Conservation (phyloP, 2,113 vertebrate genomes). For the Marmota flaviventris region DNA sequence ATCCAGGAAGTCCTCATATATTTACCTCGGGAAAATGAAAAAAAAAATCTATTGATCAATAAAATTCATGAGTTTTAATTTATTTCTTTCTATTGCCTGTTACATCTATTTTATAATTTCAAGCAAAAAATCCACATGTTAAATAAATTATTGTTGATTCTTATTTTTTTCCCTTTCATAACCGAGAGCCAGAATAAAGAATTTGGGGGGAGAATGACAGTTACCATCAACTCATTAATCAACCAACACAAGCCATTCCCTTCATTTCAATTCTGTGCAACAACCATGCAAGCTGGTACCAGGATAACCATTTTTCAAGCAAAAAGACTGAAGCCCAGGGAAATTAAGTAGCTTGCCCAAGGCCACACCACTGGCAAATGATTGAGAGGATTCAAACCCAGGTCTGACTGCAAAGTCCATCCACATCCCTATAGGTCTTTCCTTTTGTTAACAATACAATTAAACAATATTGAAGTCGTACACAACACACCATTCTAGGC, state of each 20-base stretch:
- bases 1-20: background rate
- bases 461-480: background rate
- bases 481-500: background rate
- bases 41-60: background rate
- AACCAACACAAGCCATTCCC: background rate
- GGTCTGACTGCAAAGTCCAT: background rate
- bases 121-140: background rate
- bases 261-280: background rate
- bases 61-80: background rate
- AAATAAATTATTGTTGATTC: background rate
- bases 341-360: background rate
- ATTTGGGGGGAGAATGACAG: conserved; percentile 6
- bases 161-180: conserved; percentile 5
- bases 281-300: background rate
- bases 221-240: conserved; percentile 28
- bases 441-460: background rate
- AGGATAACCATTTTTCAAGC: background rate
- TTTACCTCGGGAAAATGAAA: background rate
- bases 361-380: background rate
- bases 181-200: background rate
- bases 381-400: background rate
- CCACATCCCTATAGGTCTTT: background rate
- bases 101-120: conserved; percentile 19
- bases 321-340: background rate
- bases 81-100: background rate